These are phyloP conservation scores for Glaucidium brasilianum DNA, from an alignment of 2,113 vertebrate species.

Conservation along the genomic window DNA sequence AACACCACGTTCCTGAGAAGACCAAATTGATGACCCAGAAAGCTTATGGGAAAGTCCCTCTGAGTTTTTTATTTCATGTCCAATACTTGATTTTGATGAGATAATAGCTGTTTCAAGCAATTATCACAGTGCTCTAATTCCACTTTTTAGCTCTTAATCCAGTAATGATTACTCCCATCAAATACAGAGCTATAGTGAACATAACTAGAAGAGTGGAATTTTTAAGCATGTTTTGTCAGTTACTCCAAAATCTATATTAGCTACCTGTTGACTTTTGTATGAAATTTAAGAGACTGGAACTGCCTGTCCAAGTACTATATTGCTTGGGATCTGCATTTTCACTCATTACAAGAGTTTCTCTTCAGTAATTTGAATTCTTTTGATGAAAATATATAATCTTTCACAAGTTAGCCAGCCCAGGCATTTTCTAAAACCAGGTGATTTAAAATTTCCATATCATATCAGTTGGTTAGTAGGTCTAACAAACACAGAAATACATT, in stretches of 20 bases:
- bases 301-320: background rate
- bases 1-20: background rate
- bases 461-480: background rate
- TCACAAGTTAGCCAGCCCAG: background rate
- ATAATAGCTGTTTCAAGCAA: background rate
- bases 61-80: background rate
- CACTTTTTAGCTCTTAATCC: background rate
- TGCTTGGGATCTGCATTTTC: background rate
- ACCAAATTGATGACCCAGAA: conserved; percentile 19
- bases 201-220: background rate
- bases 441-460: background rate
- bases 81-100: background rate
- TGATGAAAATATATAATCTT: background rate
- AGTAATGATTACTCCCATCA: background rate
- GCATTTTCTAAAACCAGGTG: fast-evolving
- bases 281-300: background rate
- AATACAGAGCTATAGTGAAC: background rate
- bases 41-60: background rate
- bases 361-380: background rate
- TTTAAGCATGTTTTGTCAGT: background rate
- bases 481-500: background rate
- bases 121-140: background rate
- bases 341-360: background rate
- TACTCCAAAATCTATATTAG: background rate
- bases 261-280: background rate